phyloP scores from a whole-genome alignment of 2,888 invertebrate genomes.

The Allophyes oxyacanthae region DNA sequence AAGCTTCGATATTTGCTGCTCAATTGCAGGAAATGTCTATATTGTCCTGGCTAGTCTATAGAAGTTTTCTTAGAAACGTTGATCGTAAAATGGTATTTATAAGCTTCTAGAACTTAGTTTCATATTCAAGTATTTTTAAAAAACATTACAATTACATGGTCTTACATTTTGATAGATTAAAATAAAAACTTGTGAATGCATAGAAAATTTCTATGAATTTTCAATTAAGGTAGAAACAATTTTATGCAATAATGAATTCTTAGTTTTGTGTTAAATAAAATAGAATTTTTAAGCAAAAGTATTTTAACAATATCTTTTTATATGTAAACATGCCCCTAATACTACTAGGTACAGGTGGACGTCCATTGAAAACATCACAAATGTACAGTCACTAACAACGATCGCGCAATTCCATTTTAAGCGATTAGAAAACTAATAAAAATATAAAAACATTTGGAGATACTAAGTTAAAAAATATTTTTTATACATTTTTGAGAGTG shows the following conservation, averaged over 20 bases:
- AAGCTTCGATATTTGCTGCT: conserved; percentile 20
- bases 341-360: conserved; percentile 4
- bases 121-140: conserved; percentile 33
- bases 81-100: conserved; percentile 36
- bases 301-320: conserved; percentile 33
- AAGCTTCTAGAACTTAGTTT: conserved; percentile 24
- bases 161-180: conserved; percentile 49
- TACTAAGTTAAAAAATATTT: no score
- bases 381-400: conserved; percentile 38
- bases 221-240: conserved; percentile 39
- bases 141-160: conserved; percentile 53
- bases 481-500: no score
- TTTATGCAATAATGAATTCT: conserved; percentile 23
- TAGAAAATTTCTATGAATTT: conserved; percentile 50
- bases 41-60: not conserved
- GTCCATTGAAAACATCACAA: conserved; percentile 6
- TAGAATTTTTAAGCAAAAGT: conserved; percentile 20
- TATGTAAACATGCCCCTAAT: conserved; percentile 19
- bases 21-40: conserved; percentile 36
- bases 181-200: conserved; percentile 55
- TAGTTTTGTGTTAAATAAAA: conserved; percentile 29
- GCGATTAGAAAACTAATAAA: no score
- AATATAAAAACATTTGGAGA: no score
- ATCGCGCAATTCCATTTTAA: not conserved
- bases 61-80: conserved; percentile 34